These are phyloP conservation scores for Anorthoa munda DNA, from an alignment of 2,888 invertebrate species.

Conservation along the genomic window DNA sequence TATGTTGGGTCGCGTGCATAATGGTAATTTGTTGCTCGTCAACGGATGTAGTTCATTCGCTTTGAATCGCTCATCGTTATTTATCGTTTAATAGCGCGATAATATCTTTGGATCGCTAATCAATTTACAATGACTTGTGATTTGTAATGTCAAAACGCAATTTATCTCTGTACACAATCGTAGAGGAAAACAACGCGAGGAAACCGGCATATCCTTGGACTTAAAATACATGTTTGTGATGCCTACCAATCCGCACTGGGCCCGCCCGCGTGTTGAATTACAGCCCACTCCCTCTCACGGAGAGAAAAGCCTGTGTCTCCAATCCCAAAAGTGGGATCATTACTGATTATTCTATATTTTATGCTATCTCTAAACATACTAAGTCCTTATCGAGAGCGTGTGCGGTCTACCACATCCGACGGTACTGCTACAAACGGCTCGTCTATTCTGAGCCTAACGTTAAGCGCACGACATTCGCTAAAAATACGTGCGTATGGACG, in stretches of 20 bases:
- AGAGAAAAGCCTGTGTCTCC: no score
- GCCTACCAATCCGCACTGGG: no score
- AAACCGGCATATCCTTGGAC: no score
- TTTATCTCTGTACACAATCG: no score
- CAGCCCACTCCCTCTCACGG: no score
- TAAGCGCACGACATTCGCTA: slow-evolving; percentile 66
- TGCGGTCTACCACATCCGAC: slow-evolving; percentile 53
- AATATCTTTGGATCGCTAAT: slow-evolving; percentile 41
- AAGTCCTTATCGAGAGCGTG: slow-evolving; percentile 32
- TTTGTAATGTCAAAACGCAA: slow-evolving; percentile 10
- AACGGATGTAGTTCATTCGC: slow-evolving; percentile 39
- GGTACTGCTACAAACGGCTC: slow-evolving; percentile 36
- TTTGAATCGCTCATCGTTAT: slow-evolving; percentile 23
- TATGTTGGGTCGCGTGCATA: slow-evolving; percentile 36
- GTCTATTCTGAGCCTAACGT: slow-evolving; percentile 60
- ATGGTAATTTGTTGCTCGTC: slow-evolving; percentile 43
- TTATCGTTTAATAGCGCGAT: slow-evolving; percentile 31
- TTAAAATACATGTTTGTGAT: no score
- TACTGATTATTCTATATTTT: no score
- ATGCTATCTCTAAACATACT: slow-evolving; percentile 1
- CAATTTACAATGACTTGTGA: slow-evolving; percentile 17
- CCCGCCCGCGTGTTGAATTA: no score
- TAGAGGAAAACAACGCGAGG: no score
- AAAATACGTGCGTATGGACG: slow-evolving; percentile 66
- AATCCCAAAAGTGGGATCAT: no score